Evolutionary conservation across 2,888 invertebrate genomes (phyloP), one percentile per base, ranked within the genome.

Genomic region (Aethes cnicana): DNA sequence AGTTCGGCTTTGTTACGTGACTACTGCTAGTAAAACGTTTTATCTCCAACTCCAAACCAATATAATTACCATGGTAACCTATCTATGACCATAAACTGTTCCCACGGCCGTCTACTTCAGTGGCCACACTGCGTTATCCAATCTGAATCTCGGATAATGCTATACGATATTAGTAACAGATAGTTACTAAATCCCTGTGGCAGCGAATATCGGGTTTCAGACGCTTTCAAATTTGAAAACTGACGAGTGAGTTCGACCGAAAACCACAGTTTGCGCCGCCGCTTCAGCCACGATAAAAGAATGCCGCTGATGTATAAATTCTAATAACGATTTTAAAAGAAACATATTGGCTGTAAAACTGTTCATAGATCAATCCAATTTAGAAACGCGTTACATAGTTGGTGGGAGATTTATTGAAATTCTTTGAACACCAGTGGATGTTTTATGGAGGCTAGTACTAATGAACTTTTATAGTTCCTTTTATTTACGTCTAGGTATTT

Each of bases 101-200:
- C 78, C 77, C 83, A 82, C 79, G 79, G 72, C 61, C 68, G 73
- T 75, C 79, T 80, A 78, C 83, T 77, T 74, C 83, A 84, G 84
- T 76, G 83, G 84, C 81, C 69, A 56, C 62, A 56, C 56, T 64
- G 69, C 69, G 73, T 72, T 77, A 80, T 74, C 68, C 63, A 69
- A 71, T 77, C 74, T 73, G 25, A 39, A 46, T 46, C 69, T 60
- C 68, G 69, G 69, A 62, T 58, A 54, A 48, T 50, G 59, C 47
- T 50, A 62, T 59, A 61, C 58, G 35, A 20, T 44, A 39, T 41
- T 44, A 32, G 35, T 47, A 32, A 48, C 36, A 18, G 20, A 49
- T 52, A 62, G 69, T 74, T 74, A 72, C 66, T 71, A 64, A 76
- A 77, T 68, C 66, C 57, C 61, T 57, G 49, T 47, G 48, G 48